Conservation (phyloP, 2,888 invertebrate genomes). For the Nemotelus nigrinus region DNA sequence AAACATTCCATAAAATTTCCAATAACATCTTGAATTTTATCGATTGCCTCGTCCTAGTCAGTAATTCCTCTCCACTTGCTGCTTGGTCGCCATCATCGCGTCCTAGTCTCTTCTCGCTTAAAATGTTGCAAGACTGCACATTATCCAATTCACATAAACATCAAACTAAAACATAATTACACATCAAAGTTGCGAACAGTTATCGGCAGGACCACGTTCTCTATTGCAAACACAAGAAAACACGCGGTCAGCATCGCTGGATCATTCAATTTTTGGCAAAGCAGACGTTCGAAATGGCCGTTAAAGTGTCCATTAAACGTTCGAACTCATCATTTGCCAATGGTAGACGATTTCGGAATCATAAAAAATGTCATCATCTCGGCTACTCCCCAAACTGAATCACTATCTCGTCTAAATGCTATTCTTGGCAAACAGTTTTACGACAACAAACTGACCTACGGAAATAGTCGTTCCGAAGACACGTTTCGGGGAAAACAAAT, state of each 20-base stretch:
- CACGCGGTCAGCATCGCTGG: neutral
- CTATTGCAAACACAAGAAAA: conserved; percentile 21
- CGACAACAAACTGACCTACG: conserved; percentile 23
- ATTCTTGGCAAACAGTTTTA: conserved; percentile 3
- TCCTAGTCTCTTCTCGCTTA: neutral
- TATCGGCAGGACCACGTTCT: conserved; percentile 34
- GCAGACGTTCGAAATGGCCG: conserved; percentile 46
- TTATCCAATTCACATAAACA: conserved; percentile 46
- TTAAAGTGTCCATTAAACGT: conserved; percentile 50
- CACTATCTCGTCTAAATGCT: neutral
- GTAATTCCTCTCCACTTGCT: too few relatives aligned
- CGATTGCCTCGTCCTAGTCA: too few relatives aligned
- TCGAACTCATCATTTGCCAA: conserved; percentile 49
- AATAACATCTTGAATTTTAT: too few relatives aligned
- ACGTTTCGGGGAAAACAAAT: conserved; percentile 37
- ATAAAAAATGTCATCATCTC: conserved; percentile 51
- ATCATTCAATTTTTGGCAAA: conserved; percentile 34
- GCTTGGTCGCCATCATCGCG: too few relatives aligned
- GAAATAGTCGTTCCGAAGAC: conserved; percentile 14
- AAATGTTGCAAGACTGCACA: conserved; percentile 14
- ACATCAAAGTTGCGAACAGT: conserved; percentile 48
- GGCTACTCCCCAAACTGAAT: conserved; percentile 13
- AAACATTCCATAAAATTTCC: too few relatives aligned
- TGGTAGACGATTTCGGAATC: conserved; percentile 31
- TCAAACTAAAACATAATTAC: conserved; percentile 51